These are phyloP conservation scores for Drosophila affinis DNA, from an alignment of 2,888 invertebrate genomes.

Conservation along the genomic window DNA sequence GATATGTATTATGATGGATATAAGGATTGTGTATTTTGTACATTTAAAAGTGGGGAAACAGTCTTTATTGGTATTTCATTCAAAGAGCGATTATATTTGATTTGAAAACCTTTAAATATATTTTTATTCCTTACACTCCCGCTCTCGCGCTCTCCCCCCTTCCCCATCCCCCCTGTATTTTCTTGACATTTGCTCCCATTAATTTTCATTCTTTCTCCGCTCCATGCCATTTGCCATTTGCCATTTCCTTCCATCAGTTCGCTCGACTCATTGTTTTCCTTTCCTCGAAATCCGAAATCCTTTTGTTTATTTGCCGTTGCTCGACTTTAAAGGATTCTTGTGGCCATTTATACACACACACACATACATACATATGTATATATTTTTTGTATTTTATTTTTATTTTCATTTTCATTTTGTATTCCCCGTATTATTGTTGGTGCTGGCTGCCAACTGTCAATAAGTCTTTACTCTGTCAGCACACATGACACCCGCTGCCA, in stretches of 20 bases:
- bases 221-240: not conserved
- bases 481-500: slow-evolving; percentile 40
- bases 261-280: not conserved
- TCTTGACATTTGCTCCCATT: not conserved
- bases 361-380: slow-evolving; percentile 18
- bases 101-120: not conserved
- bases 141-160: too few relatives aligned
- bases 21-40: not conserved
- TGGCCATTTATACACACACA: slow-evolving; percentile 10
- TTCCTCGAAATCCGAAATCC: slow-evolving; percentile 2
- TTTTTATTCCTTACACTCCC: not conserved
- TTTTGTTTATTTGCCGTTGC: slow-evolving; percentile 20
- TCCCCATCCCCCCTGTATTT: not conserved
- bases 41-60: not conserved
- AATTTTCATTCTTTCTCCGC: not conserved
- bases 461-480: slow-evolving; percentile 49
- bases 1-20: not conserved
- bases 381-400: slow-evolving; percentile 28
- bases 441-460: slow-evolving; percentile 41
- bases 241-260: not conserved
- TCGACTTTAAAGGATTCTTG: slow-evolving; percentile 42
- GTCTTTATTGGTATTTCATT: not conserved
- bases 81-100: too few relatives aligned
- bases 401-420: slow-evolving; percentile 41
- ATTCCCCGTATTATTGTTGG: not conserved